Conservation (phyloP, 2,113 vertebrate genomes). For the Crotalus horridus region DNA sequence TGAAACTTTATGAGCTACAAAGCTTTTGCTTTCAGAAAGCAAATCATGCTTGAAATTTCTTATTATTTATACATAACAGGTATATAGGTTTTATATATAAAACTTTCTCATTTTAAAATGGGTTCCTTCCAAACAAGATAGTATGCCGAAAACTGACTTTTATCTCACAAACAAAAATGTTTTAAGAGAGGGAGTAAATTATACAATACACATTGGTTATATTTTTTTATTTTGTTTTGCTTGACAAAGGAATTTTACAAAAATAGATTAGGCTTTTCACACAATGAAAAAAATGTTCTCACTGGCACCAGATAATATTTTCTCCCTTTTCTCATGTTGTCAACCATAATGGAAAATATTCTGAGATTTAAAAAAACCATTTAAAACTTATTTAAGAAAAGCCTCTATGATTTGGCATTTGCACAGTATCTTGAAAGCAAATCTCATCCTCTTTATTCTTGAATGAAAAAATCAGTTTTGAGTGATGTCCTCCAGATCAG, state of each 20-base stretch:
- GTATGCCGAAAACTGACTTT: background rate
- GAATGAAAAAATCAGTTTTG: background rate
- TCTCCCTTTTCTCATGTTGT: background rate
- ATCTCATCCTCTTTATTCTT: background rate
- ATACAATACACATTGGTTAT: background rate
- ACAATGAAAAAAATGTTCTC: background rate
- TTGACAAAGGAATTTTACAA: background rate
- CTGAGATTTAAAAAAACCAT: background rate
- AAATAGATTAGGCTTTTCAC: background rate
- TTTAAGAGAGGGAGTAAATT: background rate
- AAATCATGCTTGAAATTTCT: background rate
- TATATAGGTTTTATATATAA: background rate
- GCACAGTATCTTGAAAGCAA: background rate
- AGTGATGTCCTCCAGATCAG: background rate
- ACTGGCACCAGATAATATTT: background rate
- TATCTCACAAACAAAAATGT: background rate
- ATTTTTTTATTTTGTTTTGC: background rate
- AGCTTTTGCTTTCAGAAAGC: background rate
- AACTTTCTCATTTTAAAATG: background rate
- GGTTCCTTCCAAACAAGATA: background rate
- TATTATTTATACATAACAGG: background rate
- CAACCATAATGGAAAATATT: background rate
- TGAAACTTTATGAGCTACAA: background rate
- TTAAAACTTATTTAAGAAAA: background rate
- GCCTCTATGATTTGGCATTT: background rate